Evolutionary conservation across 2,888 invertebrate species (phyloP), one percentile per base, ranked within the genome.

Genomic region (Venustoraphidia nigricollis): DNA sequence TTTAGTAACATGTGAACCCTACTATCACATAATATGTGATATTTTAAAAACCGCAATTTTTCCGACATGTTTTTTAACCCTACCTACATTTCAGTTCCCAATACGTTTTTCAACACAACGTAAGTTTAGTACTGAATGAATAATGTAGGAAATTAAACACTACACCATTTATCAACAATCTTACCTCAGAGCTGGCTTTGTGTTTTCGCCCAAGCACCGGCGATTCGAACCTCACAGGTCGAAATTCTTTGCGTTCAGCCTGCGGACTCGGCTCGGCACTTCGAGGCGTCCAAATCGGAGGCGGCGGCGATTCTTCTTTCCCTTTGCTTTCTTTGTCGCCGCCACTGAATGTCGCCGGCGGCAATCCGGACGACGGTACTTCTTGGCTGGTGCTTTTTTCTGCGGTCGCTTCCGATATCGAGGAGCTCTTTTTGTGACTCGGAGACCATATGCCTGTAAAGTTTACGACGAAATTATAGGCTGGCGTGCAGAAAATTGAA

Each of bases 221-320:
- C 47, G 83, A 81, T 59, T 82, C 81, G 58, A 83, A 84, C 57
- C 70, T 81, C 44, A 90, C 83, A 6, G 90, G 85, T 52, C 83
- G 76, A 70, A 88, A 90, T 63, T 79, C 76, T 66, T 87, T 89
- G 56, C 84, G 74, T 55, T 82, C 81, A 34, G 76, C 68, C 46
- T 75, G 75, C 39, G 89, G 88, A 59, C 87, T 87, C 36, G 84
- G 75, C 53, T 74, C 76, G 44, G 79, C 78, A 60, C 73, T 75
- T 57, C 76, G 75, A 10, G 90, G 89, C 34, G 81, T 81, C 90
- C 90, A 90, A 55, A 89, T 72, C 14, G 86, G 79, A 43, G 77
- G 76, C 49, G 81, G 72, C 46, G 79, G 76, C 53, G 77, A 71
- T 61, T 69, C 66, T 58, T 66, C 27, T 27, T 64, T 38, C 8